Conservation (phyloP, 2,888 invertebrate species). For the Aquatica leii region DNA sequence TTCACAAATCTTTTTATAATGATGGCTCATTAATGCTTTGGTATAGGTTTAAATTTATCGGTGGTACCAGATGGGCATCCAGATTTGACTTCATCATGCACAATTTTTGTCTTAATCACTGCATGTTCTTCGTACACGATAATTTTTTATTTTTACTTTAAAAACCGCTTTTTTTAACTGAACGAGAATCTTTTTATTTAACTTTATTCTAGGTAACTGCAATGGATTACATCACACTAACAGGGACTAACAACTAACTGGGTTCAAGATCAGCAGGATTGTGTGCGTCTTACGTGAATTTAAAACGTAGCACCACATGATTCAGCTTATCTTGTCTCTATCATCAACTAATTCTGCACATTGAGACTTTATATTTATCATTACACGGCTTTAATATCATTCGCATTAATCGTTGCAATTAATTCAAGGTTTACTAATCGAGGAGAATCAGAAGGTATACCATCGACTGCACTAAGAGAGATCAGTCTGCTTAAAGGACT, state of each 20-base stretch:
- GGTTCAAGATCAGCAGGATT: constrained; percentile 62
- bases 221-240: neutral
- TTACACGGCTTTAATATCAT: neutral
- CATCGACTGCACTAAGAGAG: constrained; percentile 96
- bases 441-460: constrained; percentile 91
- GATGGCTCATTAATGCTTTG: too few relatives aligned
- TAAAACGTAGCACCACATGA: constrained; percentile 75
- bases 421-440: constrained; percentile 11
- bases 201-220: neutral
- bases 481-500: constrained; percentile 92
- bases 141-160: too few relatives aligned
- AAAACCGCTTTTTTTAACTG: too few relatives aligned
- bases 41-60: too few relatives aligned
- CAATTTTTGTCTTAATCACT: too few relatives aligned
- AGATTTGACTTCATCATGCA: too few relatives aligned
- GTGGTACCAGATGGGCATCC: too few relatives aligned
- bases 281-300: constrained; percentile 65
- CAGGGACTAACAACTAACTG: constrained; percentile 38
- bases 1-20: too few relatives aligned
- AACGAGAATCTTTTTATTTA: too few relatives aligned
- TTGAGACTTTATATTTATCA: constrained; percentile 1
- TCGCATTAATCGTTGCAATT: neutral
- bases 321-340: constrained; percentile 69
- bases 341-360: constrained; percentile 32
- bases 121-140: too few relatives aligned